Evolutionary conservation across 2,797 vertebrate genomes (phyloP).

Genomic region (Eulemur rubriventer): DNA sequence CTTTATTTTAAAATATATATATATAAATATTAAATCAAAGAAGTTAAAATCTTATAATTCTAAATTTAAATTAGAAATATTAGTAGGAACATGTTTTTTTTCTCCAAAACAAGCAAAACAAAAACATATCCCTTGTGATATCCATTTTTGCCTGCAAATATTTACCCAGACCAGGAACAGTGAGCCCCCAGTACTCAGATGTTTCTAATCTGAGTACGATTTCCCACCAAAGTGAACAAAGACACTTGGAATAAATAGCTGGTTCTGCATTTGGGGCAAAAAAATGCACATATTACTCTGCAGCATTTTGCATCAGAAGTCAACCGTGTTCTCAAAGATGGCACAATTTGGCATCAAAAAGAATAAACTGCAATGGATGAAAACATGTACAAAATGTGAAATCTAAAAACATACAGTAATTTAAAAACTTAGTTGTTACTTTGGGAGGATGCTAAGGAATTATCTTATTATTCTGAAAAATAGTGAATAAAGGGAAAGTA

Average conservation of each 20-base stretch:
- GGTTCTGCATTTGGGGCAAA: background rate
- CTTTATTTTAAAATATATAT: background rate
- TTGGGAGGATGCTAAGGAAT: background rate
- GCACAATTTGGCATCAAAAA: background rate
- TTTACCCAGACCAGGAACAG: background rate
- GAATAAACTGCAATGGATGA: background rate
- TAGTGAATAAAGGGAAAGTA: background rate
- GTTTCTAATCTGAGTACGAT: background rate
- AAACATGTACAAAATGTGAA: background rate
- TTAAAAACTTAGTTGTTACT: background rate
- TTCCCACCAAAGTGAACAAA: background rate
- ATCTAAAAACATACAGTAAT: background rate
- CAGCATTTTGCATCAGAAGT: background rate
- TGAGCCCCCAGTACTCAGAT: background rate
- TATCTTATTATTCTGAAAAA: background rate
- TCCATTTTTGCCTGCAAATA: background rate
- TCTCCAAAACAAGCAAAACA: background rate
- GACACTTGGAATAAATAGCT: background rate
- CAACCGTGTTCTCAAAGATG: background rate
- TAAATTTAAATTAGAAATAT: background rate
- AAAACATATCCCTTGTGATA: background rate
- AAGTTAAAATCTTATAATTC: background rate
- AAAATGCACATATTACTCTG: background rate
- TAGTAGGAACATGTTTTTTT: background rate
- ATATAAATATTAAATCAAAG: background rate